These are phyloP conservation scores for Cnemophilus loriae DNA, from an alignment of 2,113 vertebrate species.

Conservation along the genomic window DNA sequence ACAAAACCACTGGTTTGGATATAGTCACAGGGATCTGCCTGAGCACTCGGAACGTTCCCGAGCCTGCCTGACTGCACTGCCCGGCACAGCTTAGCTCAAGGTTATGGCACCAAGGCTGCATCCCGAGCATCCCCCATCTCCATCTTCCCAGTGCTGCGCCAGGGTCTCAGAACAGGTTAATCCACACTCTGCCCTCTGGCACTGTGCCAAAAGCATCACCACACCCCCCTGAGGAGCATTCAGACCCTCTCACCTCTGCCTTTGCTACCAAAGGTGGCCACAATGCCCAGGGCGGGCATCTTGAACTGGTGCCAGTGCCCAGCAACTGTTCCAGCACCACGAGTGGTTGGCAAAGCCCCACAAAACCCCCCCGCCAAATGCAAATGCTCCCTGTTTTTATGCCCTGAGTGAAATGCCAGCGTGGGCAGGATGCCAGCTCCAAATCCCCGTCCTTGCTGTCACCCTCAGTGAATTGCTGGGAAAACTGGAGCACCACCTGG, in stretches of 20 bases:
- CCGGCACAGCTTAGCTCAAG: background rate
- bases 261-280: background rate
- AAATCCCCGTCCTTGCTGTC: background rate
- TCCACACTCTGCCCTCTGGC: rapidly evolving
- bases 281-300: rapidly evolving
- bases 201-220: rapidly evolving
- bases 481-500: background rate
- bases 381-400: background rate
- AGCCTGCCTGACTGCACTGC: rapidly evolving
- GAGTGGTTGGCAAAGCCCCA: rapidly evolving
- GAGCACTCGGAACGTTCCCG: rapidly evolving
- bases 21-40: background rate
- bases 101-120: background rate
- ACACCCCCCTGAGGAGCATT: rapidly evolving
- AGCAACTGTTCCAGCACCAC: background rate
- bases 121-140: rapidly evolving
- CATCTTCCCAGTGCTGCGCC: background rate
- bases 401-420: background rate
- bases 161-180: background rate
- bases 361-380: background rate
- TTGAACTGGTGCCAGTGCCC: background rate
- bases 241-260: background rate
- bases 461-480: background rate
- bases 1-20: background rate
- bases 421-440: background rate